Evolutionary conservation across 2,797 vertebrate genomes (phyloP), one percentile per base, ranked within the genome.

Genomic region (Sebastes baramenuke): DNA sequence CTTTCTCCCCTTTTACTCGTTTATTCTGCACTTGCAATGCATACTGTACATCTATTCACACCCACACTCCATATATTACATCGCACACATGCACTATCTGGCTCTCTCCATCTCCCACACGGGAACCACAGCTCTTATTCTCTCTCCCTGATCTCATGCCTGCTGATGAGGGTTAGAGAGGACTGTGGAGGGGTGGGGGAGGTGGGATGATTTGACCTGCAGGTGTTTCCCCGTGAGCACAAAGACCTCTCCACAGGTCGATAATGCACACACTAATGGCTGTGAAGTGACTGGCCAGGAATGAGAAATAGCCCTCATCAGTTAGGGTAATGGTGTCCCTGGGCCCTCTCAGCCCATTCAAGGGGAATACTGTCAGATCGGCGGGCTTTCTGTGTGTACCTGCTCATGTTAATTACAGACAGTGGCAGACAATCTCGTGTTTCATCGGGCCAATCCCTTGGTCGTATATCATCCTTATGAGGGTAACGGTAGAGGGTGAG

Each of bases 291-390:
- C 90, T 93, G 89, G 92, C 90, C 84, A 72, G 90, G 92, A 95
- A 94, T 94, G 94, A 95, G 93, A 93, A 94, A 94, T 94, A 92
- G 89, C 93, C 91, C 94, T 95, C 94, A 96, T 96, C 95, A 95
- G 93, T 94, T 93, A 95, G 91, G 93, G 92, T 95, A 95, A 95
- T 95, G 94, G 94, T 94, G 93, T 95, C 95, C 93, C 94, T 83
- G 86, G 94, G 94, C 93, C 93, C 90, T 88, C 89, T 84, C 85
- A 81, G 91, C 85, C 91, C 91, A 92, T 93, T 94, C 91, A 91
- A 90, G 90, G 90, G 90, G 90, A 92, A 90, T 90, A 87, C 92
- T 94, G 92, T 94, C 93, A 94, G 88, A 93, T 92, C 88, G 74
- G 78, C 67, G 81, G 82, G 89, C 87, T 90, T 83, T 91, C 77